phyloP scores from a whole-genome alignment of 1,140 invertebrate genomes.

The Elysia chlorotica region DNA sequence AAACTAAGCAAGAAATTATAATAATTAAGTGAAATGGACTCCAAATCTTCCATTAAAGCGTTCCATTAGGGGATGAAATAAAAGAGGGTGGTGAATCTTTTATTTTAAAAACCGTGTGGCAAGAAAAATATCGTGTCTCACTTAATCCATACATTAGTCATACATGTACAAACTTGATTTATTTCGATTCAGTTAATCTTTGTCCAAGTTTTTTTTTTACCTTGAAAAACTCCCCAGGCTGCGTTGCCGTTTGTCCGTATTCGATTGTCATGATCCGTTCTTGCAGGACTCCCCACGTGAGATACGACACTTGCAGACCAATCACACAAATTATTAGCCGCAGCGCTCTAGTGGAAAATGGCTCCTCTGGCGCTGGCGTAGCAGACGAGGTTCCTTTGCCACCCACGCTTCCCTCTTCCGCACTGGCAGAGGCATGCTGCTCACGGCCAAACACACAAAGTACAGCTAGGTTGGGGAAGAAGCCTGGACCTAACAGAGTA shows the following conservation, averaged over 20 bases:
- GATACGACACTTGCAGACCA: constrained; percentile 87
- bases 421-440: constrained; percentile 41
- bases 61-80: too few species aligned
- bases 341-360: constrained; percentile 21
- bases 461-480: constrained; percentile 48
- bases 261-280: constrained; percentile 74
- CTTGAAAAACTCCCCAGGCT: constrained; percentile 70
- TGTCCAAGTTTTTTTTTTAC: too few species aligned
- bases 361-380: constrained; percentile 23
- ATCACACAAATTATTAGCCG: constrained; percentile 78
- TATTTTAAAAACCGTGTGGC: too few species aligned
- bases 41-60: too few species aligned
- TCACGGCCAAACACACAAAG: constrained; percentile 70
- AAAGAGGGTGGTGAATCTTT: too few species aligned
- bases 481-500: constrained; percentile 52
- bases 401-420: constrained; percentile 39
- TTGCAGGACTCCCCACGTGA: constrained; percentile 93
- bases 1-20: too few species aligned
- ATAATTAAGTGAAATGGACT: too few species aligned
- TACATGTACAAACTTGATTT: too few species aligned
- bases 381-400: constrained; percentile 5
- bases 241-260: constrained; percentile 64
- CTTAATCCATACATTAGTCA: too few species aligned
- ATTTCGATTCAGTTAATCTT: too few species aligned
- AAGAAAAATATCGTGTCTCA: too few species aligned